phyloP scores from a whole-genome alignment of 1,140 invertebrate species.

The Diploscapter pachys region DNA sequence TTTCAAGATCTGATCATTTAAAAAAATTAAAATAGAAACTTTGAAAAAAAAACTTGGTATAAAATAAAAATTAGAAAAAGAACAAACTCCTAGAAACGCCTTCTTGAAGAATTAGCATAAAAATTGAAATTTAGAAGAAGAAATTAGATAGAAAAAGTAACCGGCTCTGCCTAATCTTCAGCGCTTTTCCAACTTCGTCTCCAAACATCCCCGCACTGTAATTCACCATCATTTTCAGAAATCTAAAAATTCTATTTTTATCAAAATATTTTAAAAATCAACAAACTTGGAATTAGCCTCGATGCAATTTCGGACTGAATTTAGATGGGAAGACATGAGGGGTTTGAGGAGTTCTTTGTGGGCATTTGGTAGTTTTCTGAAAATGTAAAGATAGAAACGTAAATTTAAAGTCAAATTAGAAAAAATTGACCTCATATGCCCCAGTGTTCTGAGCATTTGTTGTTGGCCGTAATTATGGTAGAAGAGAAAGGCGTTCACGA shows the following conservation, averaged over 20 bases:
- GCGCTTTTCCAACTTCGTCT: slow-evolving; percentile 8
- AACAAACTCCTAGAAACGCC: no score
- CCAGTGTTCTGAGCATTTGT: background rate
- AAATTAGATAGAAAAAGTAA: no score
- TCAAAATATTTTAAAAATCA: background rate
- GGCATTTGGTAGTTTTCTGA: slow-evolving; percentile 5
- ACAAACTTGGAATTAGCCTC: background rate
- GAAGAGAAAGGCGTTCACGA: slow-evolving; percentile 24
- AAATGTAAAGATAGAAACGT: background rate
- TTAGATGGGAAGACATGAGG: background rate
- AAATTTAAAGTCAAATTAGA: background rate
- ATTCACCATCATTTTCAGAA: slow-evolving; percentile 23
- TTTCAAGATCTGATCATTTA: no score
- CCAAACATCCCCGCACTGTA: slow-evolving; percentile 3
- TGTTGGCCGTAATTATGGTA: slow-evolving; percentile 15
- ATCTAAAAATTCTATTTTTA: slow-evolving; percentile 7
- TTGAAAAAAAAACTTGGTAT: no score
- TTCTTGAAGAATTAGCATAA: no score
- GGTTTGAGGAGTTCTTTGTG: background rate
- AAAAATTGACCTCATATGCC: slow-evolving; percentile 15
- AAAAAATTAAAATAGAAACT: no score
- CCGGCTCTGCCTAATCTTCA: slow-evolving; percentile 12
- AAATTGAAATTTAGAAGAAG: no score
- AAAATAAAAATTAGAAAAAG: no score
- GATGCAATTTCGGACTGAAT: background rate